Evolutionary conservation across 92 coral and sea anemone genomes (phyloP).

Genomic region (Montipora capitata): DNA sequence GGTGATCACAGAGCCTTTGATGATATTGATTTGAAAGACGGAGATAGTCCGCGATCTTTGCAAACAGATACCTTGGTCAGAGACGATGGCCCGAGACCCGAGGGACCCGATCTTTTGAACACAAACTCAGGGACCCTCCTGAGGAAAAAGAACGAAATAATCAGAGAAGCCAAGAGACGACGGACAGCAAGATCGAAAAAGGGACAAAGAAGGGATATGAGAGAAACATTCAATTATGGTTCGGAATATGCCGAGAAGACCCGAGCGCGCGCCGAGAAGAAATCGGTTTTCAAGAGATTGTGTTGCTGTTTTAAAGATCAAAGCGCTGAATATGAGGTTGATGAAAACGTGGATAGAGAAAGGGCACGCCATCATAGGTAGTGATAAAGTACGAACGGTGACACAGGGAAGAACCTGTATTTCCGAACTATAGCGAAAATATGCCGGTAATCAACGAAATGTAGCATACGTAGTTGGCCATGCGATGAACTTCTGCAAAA

Average conservation of each 20-base stretch:
- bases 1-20: conserved; percentile 4
- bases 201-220: conserved; percentile 52
- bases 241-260: conserved; percentile 31
- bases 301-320: conserved; percentile 77
- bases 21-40: conserved; percentile 54
- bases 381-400: neutral
- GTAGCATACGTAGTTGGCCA: no score
- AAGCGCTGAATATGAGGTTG: conserved; percentile 54
- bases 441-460: neutral
- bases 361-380: conserved; percentile 1
- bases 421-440: neutral
- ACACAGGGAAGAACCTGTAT: neutral
- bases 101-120: conserved; percentile 83
- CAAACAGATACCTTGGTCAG: conserved; percentile 36
- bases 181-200: conserved; percentile 84
- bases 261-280: conserved; percentile 45
- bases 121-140: conserved; percentile 64
- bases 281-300: conserved; percentile 52
- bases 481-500: no score
- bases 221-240: neutral
- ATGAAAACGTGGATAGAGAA: neutral
- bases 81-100: conserved; percentile 34
- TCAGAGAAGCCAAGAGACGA: conserved; percentile 88
- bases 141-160: conserved; percentile 79
- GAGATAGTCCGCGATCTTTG: conserved; percentile 14